phyloP scores from a whole-genome alignment of 2,888 invertebrate genomes.

The Patella depressa region DNA sequence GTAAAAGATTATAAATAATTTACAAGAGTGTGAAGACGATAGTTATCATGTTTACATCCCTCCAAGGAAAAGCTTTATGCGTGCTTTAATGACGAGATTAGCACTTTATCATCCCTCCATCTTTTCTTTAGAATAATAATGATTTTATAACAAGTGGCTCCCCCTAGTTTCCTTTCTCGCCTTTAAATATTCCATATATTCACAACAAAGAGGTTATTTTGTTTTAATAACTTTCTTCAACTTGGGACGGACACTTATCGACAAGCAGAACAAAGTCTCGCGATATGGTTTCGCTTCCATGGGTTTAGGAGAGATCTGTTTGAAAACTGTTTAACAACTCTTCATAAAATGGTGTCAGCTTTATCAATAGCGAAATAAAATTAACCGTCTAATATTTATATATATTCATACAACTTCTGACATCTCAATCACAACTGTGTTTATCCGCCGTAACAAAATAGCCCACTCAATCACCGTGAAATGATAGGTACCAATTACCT shows the following conservation, averaged over 20 bases:
- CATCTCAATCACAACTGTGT: slow-evolving; percentile 8
- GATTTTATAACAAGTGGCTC: neutral
- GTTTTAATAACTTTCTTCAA: slow-evolving; percentile 1
- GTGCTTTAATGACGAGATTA: neutral
- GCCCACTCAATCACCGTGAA: neutral
- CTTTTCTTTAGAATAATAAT: neutral
- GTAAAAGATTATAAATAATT: neutral
- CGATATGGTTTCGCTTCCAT: slow-evolving; percentile 1
- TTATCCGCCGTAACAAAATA: slow-evolving; percentile 10
- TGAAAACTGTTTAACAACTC: slow-evolving; percentile 10
- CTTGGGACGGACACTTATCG: neutral
- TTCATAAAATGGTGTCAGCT: neutral
- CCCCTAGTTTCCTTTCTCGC: neutral
- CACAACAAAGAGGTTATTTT: neutral
- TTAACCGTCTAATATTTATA: slow-evolving; percentile 13
- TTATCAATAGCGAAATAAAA: slow-evolving; percentile 5
- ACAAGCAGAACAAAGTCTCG: neutral
- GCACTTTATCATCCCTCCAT: neutral
- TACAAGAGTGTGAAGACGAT: slow-evolving; percentile 1
- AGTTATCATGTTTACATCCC: neutral
- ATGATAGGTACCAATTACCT: slow-evolving; percentile 6
- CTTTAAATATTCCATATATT: slow-evolving; percentile 3
- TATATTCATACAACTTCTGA: slow-evolving; percentile 10
- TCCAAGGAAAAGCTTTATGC: neutral
- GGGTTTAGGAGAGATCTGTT: neutral